Percentiles rank a stretch among this genome's conserved stretches.
Evolutionary conservation across 2,888 invertebrate genomes (phyloP).

Genomic region (Agrotis puta): DNA sequence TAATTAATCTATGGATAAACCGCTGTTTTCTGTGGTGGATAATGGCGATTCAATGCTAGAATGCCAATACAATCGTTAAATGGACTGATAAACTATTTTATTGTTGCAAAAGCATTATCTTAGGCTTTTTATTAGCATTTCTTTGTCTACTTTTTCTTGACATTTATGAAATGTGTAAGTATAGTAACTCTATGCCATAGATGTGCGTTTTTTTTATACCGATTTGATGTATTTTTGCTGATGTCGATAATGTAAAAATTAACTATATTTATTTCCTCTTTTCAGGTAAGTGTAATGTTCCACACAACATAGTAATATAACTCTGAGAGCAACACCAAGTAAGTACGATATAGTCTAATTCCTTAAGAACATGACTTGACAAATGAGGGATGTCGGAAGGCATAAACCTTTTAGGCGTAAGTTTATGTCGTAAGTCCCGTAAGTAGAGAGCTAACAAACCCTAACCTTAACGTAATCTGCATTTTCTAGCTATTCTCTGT

Average conservation of each 20-base stretch:
- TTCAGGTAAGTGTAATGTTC: conserved; percentile 48
- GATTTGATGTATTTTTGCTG: neutral
- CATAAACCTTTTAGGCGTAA: conserved; percentile 33
- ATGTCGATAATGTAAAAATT: neutral
- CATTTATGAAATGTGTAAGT: neutral
- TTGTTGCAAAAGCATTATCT: neutral
- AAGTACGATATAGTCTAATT: conserved; percentile 53
- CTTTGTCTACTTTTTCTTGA: conserved; percentile 10
- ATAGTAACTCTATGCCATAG: neutral
- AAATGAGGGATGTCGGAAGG: conserved; percentile 38
- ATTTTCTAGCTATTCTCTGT: neutral
- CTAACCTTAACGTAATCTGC: neutral
- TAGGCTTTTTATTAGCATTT: neutral
- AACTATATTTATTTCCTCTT: conserved; percentile 24
- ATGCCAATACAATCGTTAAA: conserved; percentile 31
- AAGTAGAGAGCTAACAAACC: conserved; percentile 2
- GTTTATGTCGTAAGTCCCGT: conserved; percentile 7
- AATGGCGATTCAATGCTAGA: conserved; percentile 39
- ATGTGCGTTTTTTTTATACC: neutral
- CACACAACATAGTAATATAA: neutral
- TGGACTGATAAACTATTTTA: conserved; percentile 18
- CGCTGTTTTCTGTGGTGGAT: conserved; percentile 60
- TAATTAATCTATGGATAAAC: conserved; percentile 72
- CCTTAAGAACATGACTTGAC: conserved; percentile 32
- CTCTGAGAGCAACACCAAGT: conserved; percentile 23